These are phyloP conservation scores for Patella pellucida DNA, from an alignment of 2,888 invertebrate genomes.

Conservation along the genomic window DNA sequence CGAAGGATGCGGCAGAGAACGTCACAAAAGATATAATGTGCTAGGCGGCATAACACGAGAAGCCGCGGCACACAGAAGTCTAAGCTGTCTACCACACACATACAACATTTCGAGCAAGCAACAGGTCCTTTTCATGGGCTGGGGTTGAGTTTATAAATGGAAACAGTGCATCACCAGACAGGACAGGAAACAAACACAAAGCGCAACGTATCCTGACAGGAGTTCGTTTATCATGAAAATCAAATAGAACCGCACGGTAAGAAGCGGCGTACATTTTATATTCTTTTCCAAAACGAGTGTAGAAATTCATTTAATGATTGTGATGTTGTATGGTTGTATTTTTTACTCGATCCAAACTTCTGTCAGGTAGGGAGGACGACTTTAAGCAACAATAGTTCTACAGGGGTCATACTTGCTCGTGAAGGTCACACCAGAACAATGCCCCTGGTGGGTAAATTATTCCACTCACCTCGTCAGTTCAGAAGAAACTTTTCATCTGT, in stretches of 20 bases:
- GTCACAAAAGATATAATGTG: slow-evolving; percentile 3
- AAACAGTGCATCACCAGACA: slow-evolving; percentile 4
- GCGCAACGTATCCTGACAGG: background rate
- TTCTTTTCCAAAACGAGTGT: no score
- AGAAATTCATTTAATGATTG: no score
- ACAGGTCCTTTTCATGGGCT: slow-evolving; percentile 1
- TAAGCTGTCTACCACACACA: slow-evolving; percentile 8
- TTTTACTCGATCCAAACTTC: background rate
- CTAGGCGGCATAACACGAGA: background rate
- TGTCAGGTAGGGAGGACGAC: background rate
- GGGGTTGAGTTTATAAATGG: background rate
- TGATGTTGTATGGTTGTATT: no score
- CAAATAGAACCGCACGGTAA: background rate
- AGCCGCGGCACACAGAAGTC: background rate
- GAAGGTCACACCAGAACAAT: slow-evolving; percentile 51
- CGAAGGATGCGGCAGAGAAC: slow-evolving; percentile 14
- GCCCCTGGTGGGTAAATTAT: slow-evolving; percentile 35
- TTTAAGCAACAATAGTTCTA: background rate
- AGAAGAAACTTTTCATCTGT: slow-evolving; percentile 57
- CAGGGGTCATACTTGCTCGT: slow-evolving; percentile 31
- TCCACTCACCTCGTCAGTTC: slow-evolving; percentile 51
- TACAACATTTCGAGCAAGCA: slow-evolving; percentile 8
- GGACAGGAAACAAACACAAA: background rate
- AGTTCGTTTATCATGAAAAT: background rate
- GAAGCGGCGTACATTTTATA: no score